Evolutionary conservation across 2,888 invertebrate genomes (phyloP).

Genomic region (Brachylomia viminalis): DNA sequence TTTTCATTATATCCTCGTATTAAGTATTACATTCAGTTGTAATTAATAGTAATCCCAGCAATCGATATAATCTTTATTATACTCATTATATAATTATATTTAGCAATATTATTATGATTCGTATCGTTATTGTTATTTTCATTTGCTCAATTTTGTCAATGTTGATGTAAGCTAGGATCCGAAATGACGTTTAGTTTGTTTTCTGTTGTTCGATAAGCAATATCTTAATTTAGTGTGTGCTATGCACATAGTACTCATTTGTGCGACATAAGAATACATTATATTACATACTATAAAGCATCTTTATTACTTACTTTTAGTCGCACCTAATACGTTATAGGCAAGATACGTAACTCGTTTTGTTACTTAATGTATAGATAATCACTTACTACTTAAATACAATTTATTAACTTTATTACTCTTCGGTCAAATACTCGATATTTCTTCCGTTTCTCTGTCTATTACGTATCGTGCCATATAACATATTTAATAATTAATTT

Average conservation of each 20-base stretch:
- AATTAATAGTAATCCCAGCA: slow-evolving; percentile 78
- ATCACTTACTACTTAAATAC: slow-evolving; percentile 32
- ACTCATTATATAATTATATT: slow-evolving; percentile 80
- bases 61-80: slow-evolving; percentile 81
- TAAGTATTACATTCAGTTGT: slow-evolving; percentile 78
- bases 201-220: slow-evolving; percentile 75
- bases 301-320: slow-evolving; percentile 58
- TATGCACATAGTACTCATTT: slow-evolving; percentile 49
- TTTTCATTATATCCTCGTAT: slow-evolving; percentile 73
- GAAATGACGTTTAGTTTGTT: slow-evolving; percentile 81
- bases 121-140: slow-evolving; percentile 89
- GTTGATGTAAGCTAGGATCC: slow-evolving; percentile 86
- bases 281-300: slow-evolving; percentile 37
- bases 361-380: slow-evolving; percentile 41
- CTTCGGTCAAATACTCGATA: slow-evolving; percentile 24
- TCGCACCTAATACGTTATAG: slow-evolving; percentile 59
- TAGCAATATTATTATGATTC: slow-evolving; percentile 79
- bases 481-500: slow-evolving; percentile 49
- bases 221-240: slow-evolving; percentile 65
- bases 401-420: slow-evolving; percentile 36
- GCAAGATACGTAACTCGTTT: slow-evolving; percentile 56
- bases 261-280: slow-evolving; percentile 49
- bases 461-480: slow-evolving; percentile 60
- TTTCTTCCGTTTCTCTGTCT: slow-evolving; percentile 33
- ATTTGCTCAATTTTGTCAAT: slow-evolving; percentile 90